A percentile compares a stretch with the other conserved stretches of the same genome.
Evolutionary conservation across 2,888 invertebrate genomes (phyloP).

Genomic region (Lepidochrysops patricia): DNA sequence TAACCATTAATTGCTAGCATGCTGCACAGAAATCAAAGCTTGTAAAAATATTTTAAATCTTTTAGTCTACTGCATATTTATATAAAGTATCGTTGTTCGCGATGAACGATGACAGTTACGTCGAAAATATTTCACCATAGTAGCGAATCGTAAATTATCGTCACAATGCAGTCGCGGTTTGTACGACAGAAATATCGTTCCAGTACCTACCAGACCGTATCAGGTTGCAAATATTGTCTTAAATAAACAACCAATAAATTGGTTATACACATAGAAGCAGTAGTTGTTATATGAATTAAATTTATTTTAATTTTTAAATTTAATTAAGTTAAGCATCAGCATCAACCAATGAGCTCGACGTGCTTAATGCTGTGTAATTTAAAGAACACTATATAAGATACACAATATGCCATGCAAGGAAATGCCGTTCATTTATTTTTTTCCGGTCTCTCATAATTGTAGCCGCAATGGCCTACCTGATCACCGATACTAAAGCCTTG

Average conservation of each 20-base stretch:
- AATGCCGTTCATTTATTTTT: neutral
- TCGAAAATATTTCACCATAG: neutral
- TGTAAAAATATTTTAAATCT: too few relatives aligned
- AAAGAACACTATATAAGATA: neutral
- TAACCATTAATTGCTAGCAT: neutral
- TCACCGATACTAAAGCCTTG: conserved; percentile 12
- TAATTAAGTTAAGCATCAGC: too few relatives aligned
- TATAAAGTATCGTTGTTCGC: too few relatives aligned
- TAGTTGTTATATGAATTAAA: neutral
- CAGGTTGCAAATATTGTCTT: neutral
- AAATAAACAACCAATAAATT: neutral
- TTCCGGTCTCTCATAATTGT: conserved; percentile 9
- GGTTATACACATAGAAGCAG: neutral
- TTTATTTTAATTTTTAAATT: too few relatives aligned
- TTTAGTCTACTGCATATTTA: too few relatives aligned
- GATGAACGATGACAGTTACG: neutral
- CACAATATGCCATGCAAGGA: neutral
- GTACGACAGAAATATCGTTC: conserved; percentile 4
- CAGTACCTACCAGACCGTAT: neutral
- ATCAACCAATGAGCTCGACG: too few relatives aligned
- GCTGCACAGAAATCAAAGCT: too few relatives aligned
- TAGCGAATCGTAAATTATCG: conserved; percentile 6
- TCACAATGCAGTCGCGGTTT: neutral
- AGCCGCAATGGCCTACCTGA: neutral
- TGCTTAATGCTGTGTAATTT: neutral